phyloP scores from a whole-genome alignment of 2,113 vertebrate species.

The Probosciger aterrimus region DNA sequence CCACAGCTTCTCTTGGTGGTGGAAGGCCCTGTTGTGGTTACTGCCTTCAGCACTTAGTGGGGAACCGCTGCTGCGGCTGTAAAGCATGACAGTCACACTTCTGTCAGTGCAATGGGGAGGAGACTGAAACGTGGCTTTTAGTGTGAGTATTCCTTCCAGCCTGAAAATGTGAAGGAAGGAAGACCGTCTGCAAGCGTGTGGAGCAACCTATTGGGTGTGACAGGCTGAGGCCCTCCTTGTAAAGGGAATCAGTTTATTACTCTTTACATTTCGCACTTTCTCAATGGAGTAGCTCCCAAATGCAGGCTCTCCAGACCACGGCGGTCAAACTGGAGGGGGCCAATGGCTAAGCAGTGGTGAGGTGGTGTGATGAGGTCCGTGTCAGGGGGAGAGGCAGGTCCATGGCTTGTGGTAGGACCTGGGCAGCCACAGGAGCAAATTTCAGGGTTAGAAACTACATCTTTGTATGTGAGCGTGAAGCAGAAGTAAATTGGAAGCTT shows the following conservation, averaged over 20 bases:
- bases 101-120: neutral
- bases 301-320: neutral
- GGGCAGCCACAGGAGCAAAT: neutral
- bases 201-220: neutral
- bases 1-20: neutral
- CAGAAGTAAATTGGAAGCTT: neutral
- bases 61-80: neutral
- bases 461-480: neutral
- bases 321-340: neutral
- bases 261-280: fast-evolving
- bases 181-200: fast-evolving
- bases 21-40: neutral
- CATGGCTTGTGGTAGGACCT: neutral
- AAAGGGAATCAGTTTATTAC: neutral
- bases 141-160: neutral
- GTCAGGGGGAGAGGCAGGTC: neutral
- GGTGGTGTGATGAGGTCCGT: no score
- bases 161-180: neutral
- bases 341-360: fast-evolving
- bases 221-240: neutral
- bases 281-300: neutral
- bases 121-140: neutral
- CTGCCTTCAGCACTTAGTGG: neutral
- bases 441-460: neutral
- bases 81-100: neutral